These are phyloP conservation scores for Chaetorhynchus papuensis DNA, from an alignment of 2,113 vertebrate genomes.

Conservation along the genomic window DNA sequence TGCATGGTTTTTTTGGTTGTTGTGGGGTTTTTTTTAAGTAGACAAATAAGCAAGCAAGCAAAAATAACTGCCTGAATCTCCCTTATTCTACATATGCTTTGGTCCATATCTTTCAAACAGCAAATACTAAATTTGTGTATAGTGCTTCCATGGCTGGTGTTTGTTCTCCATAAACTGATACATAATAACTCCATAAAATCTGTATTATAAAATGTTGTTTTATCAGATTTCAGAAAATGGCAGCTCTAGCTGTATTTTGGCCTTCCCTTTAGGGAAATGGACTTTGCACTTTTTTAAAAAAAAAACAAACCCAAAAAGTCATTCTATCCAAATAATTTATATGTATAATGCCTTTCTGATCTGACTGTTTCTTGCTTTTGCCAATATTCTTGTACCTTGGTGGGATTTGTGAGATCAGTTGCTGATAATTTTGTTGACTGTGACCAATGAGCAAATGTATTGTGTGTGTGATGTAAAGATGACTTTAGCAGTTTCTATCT, in stretches of 20 bases:
- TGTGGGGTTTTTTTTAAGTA: not conserved
- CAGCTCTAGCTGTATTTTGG: slow-evolving; percentile 12
- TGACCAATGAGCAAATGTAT: not conserved
- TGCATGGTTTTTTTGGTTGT: too few relatives aligned
- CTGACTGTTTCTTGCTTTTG: not conserved
- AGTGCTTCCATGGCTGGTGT: not conserved
- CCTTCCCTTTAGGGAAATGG: not conserved
- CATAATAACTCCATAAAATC: not conserved
- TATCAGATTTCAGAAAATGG: not conserved
- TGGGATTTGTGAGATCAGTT: not conserved
- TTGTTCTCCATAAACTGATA: not conserved
- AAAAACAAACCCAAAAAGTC: not conserved
- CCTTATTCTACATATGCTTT: not conserved
- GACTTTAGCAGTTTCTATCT: not conserved
- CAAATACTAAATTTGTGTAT: not conserved
- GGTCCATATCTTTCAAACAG: not conserved
- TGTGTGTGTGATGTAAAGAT: not conserved
- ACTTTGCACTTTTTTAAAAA: not conserved
- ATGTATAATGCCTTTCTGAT: not conserved
- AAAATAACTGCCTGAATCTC: not conserved
- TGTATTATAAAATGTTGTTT: not conserved
- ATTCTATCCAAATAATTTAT: not conserved
- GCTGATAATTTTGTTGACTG: not conserved
- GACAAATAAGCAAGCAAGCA: not conserved
- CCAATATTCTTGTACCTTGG: not conserved